A percentile compares a stretch with the other conserved stretches of the same genome.
phyloP scores from a whole-genome alignment of 2,113 vertebrate species.

The Dendrocopos noguchii region DNA sequence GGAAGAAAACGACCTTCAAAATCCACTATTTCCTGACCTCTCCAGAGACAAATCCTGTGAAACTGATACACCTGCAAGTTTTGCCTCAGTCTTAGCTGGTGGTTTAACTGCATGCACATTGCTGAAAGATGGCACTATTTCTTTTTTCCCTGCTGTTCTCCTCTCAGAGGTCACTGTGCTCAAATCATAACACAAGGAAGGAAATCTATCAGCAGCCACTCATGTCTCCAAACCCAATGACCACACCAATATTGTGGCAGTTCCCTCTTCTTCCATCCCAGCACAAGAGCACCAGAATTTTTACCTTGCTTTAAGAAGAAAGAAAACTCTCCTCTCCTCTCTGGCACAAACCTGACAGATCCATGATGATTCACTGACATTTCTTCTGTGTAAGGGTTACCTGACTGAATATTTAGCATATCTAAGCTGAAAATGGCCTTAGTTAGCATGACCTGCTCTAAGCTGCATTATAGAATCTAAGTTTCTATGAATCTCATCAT shows the following conservation, averaged over 20 bases:
- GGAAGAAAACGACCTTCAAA: background rate
- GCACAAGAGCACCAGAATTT: background rate
- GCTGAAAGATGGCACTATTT: background rate
- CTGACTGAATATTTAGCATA: background rate
- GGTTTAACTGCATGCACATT: background rate
- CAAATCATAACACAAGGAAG: constrained; percentile 32
- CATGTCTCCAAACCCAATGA: constrained; percentile 12
- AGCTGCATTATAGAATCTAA: background rate
- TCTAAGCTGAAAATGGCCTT: background rate
- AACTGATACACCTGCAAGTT: background rate
- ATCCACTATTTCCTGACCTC: background rate
- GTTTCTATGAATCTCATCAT: background rate
- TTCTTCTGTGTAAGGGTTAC: background rate
- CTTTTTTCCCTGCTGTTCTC: constrained; percentile 9
- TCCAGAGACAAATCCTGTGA: background rate
- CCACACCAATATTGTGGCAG: background rate
- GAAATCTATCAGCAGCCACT: constrained; percentile 5
- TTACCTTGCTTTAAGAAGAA: background rate
- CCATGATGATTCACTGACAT: background rate
- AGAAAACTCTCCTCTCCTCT: background rate
- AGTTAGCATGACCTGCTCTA: background rate
- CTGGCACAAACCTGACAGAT: background rate
- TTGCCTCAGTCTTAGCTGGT: background rate
- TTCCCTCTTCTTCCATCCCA: background rate
- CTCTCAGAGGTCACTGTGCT: background rate